These are phyloP conservation scores for Pemphigus obesinymphae DNA, from an alignment of 1,140 invertebrate species.

Conservation along the genomic window DNA sequence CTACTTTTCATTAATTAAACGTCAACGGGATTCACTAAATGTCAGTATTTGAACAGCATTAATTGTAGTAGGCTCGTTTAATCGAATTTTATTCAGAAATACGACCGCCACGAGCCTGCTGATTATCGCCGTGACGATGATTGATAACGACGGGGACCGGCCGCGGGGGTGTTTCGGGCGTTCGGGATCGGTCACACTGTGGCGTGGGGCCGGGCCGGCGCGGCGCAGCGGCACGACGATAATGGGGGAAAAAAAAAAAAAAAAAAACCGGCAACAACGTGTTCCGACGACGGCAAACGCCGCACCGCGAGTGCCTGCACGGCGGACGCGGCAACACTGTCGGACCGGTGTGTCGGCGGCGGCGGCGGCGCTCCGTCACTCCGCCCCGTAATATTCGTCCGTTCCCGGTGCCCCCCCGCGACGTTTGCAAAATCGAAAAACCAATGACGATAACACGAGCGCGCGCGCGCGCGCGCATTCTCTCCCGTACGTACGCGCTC, in stretches of 20 bases:
- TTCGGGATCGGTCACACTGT: slow-evolving; percentile 4
- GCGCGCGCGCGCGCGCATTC: background rate
- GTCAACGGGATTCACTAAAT: too few species aligned
- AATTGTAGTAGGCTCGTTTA: too few species aligned
- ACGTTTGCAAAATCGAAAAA: background rate
- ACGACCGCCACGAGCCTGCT: too few species aligned
- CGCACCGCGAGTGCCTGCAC: background rate
- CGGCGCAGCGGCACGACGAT: background rate
- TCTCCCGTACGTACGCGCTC: too few species aligned
- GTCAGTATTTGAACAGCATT: too few species aligned
- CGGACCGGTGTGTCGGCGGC: background rate
- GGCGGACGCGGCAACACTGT: slow-evolving; percentile 3
- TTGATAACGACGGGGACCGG: background rate
- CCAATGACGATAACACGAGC: background rate
- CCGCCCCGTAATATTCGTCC: background rate
- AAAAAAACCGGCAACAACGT: slow-evolving; percentile 20
- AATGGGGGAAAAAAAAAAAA: too few species aligned
- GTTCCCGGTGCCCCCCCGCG: background rate
- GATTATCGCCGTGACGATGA: background rate
- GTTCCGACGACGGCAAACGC: background rate
- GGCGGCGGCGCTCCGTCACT: background rate
- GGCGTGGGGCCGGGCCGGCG: background rate
- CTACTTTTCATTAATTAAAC: too few species aligned
- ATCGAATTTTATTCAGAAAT: too few species aligned
- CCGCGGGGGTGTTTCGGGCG: background rate